Evolutionary conservation across 2,888 invertebrate genomes (phyloP), one percentile per base, ranked within the genome.

Genomic region (Epinotia nisella): DNA sequence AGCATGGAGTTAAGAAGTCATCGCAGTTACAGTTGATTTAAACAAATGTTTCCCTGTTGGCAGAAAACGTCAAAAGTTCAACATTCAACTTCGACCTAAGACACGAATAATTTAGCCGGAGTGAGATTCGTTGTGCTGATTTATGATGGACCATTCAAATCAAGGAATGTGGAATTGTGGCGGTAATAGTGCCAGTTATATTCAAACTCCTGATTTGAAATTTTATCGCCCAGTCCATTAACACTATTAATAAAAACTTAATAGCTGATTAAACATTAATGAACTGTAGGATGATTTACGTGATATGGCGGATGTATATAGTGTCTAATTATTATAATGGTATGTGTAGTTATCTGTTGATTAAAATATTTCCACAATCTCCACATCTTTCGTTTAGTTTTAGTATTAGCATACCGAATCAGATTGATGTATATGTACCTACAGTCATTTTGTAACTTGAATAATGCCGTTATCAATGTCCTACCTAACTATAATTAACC

Each of bases 231-330:
- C 17, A 51, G 4, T 64, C 62, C 69, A 73, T 73, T 68, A 69
- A 69, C 68, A 68, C 59, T 73, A 68, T 72, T 68, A 72, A 72
- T 72, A 62, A 72, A 71, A 67, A 56, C 61, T 72, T 72, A 60
- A 56, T 72, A 72, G 67, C 62, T 68, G 72, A 68, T 68, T 72
- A 73, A 69, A 64, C 62, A 62, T 73, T 69, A 73, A 73, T 64
- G 68, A 59, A 69, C 51, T 68, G 59, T 53, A 39, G 53, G 58
- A 69, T 73, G 73, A 69, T 73, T 69, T 73, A 69, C 68, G 53
- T 58, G 41, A 17, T 61, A 67, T 67, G 56, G 56, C 19, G 21
- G 41, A 55, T 62, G 56, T 49, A 24, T 24, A 49, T 49, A 49
- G 49, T 56, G 58, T 64, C 56, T 73, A 73, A 53, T 64, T 59